Evolutionary conservation across 1,140 invertebrate genomes (phyloP).

Genomic region (Melitaea cinxia): DNA sequence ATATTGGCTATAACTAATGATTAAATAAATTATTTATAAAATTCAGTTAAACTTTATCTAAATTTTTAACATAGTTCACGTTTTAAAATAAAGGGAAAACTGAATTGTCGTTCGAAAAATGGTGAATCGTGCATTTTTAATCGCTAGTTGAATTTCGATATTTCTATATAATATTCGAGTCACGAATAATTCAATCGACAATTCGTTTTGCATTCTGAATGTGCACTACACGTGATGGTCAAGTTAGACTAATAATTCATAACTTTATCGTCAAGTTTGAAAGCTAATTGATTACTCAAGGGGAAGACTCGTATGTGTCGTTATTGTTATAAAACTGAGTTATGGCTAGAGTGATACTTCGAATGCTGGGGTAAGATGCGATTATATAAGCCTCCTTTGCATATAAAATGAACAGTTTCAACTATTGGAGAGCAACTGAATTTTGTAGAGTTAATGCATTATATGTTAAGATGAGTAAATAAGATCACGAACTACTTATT

Average conservation of each 20-base stretch:
- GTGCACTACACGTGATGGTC: constrained; percentile 23
- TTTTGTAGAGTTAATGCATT: background rate
- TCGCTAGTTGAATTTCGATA: constrained; percentile 21
- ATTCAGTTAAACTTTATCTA: background rate
- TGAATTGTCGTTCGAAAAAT: background rate
- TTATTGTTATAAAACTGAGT: constrained; percentile 13
- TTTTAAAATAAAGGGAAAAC: background rate
- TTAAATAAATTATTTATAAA: no score
- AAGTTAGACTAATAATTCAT: constrained; percentile 24
- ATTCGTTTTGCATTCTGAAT: constrained; percentile 26
- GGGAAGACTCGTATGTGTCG: background rate
- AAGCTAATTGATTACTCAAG: constrained; percentile 2
- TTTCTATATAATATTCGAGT: constrained; percentile 22
- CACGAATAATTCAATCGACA: constrained; percentile 18
- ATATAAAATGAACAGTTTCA: background rate
- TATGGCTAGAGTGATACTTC: constrained; percentile 6
- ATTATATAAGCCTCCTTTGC: background rate
- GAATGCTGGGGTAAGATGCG: background rate
- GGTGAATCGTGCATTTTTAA: background rate
- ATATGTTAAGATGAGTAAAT: background rate
- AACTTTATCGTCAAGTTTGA: constrained; percentile 21
- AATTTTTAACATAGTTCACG: background rate
- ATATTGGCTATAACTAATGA: no score
- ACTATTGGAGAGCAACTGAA: background rate
- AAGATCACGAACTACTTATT: no score